phyloP scores from a whole-genome alignment of 2,113 vertebrate genomes.

The Protomyctophum bolini region DNA sequence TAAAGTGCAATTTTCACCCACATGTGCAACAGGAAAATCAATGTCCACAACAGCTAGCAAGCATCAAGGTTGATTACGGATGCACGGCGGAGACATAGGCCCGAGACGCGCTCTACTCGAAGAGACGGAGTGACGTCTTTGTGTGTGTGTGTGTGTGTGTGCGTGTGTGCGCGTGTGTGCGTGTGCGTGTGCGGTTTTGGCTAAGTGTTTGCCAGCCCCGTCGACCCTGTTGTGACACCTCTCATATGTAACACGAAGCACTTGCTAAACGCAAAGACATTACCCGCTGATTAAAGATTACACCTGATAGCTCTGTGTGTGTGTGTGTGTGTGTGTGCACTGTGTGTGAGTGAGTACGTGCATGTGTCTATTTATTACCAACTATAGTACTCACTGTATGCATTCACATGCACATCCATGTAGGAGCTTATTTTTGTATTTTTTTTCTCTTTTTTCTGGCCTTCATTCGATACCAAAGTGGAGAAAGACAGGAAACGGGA shows the following conservation, averaged over 20 bases:
- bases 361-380: neutral
- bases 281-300: conserved; percentile 68
- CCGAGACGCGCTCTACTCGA: conserved; percentile 53
- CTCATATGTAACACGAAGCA: conserved; percentile 58
- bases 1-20: conserved; percentile 87
- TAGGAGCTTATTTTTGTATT: too few relatives aligned
- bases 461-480: too few relatives aligned
- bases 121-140: conserved; percentile 45
- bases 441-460: too few relatives aligned
- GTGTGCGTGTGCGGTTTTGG: conserved; percentile 42
- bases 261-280: conserved; percentile 55
- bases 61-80: conserved; percentile 78
- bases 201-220: conserved; percentile 52
- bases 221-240: conserved; percentile 60
- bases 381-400: too few relatives aligned
- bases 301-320: conserved; percentile 26
- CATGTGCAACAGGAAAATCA: conserved; percentile 86
- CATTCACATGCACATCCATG: conserved; percentile 25
- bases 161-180: conserved; percentile 4
- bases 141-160: conserved; percentile 18
- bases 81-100: conserved; percentile 53
- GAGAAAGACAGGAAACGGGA: too few relatives aligned
- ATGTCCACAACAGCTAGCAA: conserved; percentile 79
- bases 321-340: neutral
- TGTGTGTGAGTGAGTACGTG: neutral